Base-by-base conservation (phyloP, 2,113 vertebrate genomes). In the Cercocebus atys region DNA sequence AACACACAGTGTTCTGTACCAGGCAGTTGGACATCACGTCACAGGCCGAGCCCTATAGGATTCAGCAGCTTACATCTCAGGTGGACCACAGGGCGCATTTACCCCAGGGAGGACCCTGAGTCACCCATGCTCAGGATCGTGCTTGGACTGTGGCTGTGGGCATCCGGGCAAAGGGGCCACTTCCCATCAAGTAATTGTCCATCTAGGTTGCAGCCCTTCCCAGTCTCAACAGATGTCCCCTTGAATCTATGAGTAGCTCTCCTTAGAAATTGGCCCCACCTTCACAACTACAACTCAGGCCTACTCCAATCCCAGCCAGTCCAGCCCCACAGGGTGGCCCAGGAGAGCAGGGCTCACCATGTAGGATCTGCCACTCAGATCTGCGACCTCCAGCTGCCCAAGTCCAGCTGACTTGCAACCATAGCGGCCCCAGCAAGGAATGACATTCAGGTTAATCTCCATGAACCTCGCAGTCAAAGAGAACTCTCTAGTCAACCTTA, bases 391-490 rank as follows among this genome's bases (percentile, higher is more conserved):
- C 40, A n/a, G 50, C 16, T 96, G 90, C 95, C 95, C 93, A 95
- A 89, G 97, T 96, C 93, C 97, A 96, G 96, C 97, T 97, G 95
- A 94, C 27, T 40, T 0, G 22, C 61, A 75, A 47, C 27, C 10
- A 95, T 0, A 87, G 98, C 93, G 97, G 97, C 94, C 96, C 94
- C 92, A 90, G 97, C 38, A 98, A 97, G 97, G 92, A 98, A 85
- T 45, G 0, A 2, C 97, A 93, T 95, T 96, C 87, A 93, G 91
- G 96, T 97, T 94, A 95, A 97, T 98, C 97, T 96, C 94, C 64
- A 86, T 95, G 97, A 98, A 97, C 45, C 79, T 83, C 88, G 22
- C n/a, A 87, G 96, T 96, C 94, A 85, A 97, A 94, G 79, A 97
- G 94, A 98, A 95, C 94, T 61, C 97, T 96, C 90, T 86, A 89